A percentile compares a stretch with the other conserved stretches of the same genome.
Conservation (phyloP, 2,888 invertebrate species). For the Megaustenia siamemsis region DNA sequence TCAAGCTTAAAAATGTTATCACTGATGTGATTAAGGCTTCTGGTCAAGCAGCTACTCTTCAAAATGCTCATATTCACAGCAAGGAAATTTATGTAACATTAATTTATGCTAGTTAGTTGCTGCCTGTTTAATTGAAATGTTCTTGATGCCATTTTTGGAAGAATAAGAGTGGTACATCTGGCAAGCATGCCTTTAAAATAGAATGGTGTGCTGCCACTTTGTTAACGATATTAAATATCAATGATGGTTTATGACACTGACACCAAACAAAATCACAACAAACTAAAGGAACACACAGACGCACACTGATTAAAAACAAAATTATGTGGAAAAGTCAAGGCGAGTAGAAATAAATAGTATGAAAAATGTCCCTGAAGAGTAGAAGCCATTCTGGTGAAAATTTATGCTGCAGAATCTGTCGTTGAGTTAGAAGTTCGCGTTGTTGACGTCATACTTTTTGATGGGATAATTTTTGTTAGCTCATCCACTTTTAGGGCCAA, state of each 20-base stretch:
- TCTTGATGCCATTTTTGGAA: not conserved
- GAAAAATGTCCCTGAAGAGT: conserved; percentile 39
- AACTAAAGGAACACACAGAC: not conserved
- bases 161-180: conserved; percentile 1
- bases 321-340: conserved; percentile 6
- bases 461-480: conserved; percentile 21
- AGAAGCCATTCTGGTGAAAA: not conserved
- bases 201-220: conserved; percentile 30
- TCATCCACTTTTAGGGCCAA: conserved; percentile 46
- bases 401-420: conserved; percentile 14
- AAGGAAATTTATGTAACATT: not conserved
- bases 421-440: not conserved
- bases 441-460: not conserved
- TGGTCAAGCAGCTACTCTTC: too few relatives aligned
- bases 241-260: not conserved
- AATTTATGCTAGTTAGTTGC: not conserved
- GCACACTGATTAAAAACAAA: not conserved
- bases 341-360: conserved; percentile 33
- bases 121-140: conserved; percentile 14
- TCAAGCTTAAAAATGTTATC: too few relatives aligned
- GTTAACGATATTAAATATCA: conserved; percentile 25
- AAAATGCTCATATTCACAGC: not conserved
- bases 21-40: too few relatives aligned
- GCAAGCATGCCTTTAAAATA: conserved; percentile 7
- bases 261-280: conserved; percentile 11